Conservation (phyloP, 2,797 vertebrate species). For the Mus minutoides region DNA sequence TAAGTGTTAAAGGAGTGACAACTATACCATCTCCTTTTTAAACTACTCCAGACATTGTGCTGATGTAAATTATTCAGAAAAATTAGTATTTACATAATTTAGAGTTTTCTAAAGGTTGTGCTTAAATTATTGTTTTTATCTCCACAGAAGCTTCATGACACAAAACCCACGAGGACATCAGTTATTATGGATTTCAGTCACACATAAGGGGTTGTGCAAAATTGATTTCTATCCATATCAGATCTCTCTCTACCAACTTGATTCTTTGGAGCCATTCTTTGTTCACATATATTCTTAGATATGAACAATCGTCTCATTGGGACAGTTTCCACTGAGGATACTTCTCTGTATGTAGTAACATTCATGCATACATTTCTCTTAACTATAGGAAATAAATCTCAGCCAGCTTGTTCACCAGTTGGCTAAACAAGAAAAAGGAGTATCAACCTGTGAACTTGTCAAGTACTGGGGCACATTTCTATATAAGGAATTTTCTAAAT, state of each 20-base stretch:
- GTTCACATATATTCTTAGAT: constrained; percentile 36
- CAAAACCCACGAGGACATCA: background rate
- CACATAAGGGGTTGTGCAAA: background rate
- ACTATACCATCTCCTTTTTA: background rate
- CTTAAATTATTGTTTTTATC: constrained; percentile 18
- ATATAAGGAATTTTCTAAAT: background rate
- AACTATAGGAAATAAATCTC: constrained; percentile 7
- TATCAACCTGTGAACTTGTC: background rate
- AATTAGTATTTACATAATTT: constrained; percentile 23
- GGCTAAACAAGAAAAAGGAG: background rate
- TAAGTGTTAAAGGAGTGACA: background rate
- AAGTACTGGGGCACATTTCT: background rate
- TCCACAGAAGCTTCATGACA: background rate
- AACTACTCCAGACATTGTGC: background rate
- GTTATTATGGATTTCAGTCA: background rate
- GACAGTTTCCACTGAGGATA: constrained; percentile 57
- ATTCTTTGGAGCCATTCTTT: constrained; percentile 51
- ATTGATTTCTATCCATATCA: constrained; percentile 28
- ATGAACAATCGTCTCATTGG: constrained; percentile 42
- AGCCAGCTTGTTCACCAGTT: background rate
- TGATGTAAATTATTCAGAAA: background rate
- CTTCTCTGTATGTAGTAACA: constrained; percentile 33
- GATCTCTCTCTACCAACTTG: constrained; percentile 32
- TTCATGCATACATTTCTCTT: constrained; percentile 44
- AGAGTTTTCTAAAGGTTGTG: constrained; percentile 20